These are phyloP conservation scores for Paramisgurnus dabryanus DNA, from an alignment of 2,113 vertebrate species.

Conservation along the genomic window DNA sequence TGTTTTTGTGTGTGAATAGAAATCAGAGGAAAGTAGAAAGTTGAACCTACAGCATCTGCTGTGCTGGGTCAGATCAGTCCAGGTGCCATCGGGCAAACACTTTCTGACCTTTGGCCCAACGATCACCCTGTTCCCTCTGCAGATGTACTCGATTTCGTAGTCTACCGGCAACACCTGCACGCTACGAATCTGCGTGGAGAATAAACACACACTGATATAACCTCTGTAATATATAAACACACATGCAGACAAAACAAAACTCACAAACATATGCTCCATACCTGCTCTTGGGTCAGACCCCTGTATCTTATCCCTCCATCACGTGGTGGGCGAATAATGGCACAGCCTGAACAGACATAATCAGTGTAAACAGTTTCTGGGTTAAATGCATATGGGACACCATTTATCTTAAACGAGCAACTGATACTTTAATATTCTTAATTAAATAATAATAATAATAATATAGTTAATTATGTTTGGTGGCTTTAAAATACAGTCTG, in stretches of 20 bases:
- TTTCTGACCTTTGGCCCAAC: slow-evolving; percentile 93
- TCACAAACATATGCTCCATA: slow-evolving; percentile 52
- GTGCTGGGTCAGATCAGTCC: slow-evolving; percentile 85
- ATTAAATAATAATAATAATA: too few relatives aligned
- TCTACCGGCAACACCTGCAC: slow-evolving; percentile 89
- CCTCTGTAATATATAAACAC: not conserved
- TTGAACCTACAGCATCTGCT: slow-evolving; percentile 87
- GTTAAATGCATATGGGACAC: too few relatives aligned
- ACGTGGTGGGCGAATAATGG: slow-evolving; percentile 84
- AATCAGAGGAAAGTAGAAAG: not conserved
- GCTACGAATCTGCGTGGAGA: slow-evolving; percentile 71
- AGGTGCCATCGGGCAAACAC: slow-evolving; percentile 87
- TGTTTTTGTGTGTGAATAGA: not conserved
- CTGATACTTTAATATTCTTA: too few relatives aligned
- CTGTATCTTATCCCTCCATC: slow-evolving; percentile 88
- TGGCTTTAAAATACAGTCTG: too few relatives aligned
- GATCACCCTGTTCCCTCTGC: slow-evolving; percentile 86
- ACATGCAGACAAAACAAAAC: not conserved
- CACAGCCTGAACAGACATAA: slow-evolving; percentile 70
- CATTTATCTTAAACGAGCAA: too few relatives aligned
- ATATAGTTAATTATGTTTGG: too few relatives aligned
- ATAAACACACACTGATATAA: slow-evolving; percentile 37
- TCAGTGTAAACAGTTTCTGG: too few relatives aligned
- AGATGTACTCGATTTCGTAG: slow-evolving; percentile 96
- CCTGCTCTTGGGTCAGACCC: slow-evolving; percentile 86